These are phyloP conservation scores for Pituophis catenifer DNA, from an alignment of 2,113 vertebrate species.

Conservation along the genomic window DNA sequence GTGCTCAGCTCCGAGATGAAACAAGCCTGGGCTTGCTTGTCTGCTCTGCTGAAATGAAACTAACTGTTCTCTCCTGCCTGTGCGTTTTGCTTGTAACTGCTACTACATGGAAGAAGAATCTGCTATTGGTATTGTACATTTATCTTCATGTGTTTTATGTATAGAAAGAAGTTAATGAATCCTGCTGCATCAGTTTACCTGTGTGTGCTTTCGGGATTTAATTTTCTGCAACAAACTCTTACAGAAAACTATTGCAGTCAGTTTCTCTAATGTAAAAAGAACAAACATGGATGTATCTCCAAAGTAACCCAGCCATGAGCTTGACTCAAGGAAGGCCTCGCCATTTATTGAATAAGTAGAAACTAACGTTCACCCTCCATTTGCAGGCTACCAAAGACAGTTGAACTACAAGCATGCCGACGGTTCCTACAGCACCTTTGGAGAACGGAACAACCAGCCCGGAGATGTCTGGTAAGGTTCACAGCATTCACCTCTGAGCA, in stretches of 20 bases:
- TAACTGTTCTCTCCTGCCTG: no score
- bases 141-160: no score
- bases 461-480: slow-evolving; percentile 87
- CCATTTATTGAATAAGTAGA: background rate
- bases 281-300: background rate
- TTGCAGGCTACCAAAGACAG: slow-evolving; percentile 86
- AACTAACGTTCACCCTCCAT: background rate
- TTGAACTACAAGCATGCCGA: slow-evolving; percentile 79
- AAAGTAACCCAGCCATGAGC: background rate
- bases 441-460: slow-evolving; percentile 33
- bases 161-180: no score
- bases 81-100: no score
- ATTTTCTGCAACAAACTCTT: no score
- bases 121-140: no score
- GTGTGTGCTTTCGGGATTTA: no score
- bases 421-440: slow-evolving; percentile 88
- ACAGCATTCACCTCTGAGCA: background rate
- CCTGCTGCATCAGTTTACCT: no score
- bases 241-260: background rate
- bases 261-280: background rate
- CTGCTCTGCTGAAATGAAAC: no score
- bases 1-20: no score
- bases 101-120: no score
- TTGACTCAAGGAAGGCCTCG: background rate
- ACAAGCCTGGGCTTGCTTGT: no score